These are phyloP conservation scores for Campoletis sonorensis DNA, from an alignment of 1,140 invertebrate genomes.

Conservation along the genomic window DNA sequence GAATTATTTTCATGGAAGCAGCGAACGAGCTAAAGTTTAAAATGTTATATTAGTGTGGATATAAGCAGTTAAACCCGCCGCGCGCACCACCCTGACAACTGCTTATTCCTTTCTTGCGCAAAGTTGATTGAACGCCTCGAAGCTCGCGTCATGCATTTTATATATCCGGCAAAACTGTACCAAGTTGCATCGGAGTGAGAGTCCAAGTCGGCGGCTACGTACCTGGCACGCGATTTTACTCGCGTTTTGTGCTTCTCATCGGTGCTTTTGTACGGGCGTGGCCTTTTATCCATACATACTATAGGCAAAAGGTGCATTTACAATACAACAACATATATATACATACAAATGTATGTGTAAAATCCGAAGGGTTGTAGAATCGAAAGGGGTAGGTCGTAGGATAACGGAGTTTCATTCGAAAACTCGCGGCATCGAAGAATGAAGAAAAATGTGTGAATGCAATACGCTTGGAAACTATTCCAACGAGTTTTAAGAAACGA, in stretches of 20 bases:
- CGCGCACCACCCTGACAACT: neutral
- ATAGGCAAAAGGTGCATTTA: slow-evolving; percentile 12
- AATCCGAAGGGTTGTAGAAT: neutral
- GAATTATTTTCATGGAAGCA: neutral
- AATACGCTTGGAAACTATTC: neutral
- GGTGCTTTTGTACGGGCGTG: neutral
- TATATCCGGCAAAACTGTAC: slow-evolving; percentile 29
- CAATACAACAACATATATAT: neutral
- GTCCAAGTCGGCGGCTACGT: slow-evolving; percentile 20
- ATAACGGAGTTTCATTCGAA: neutral
- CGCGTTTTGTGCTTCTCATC: slow-evolving; percentile 14
- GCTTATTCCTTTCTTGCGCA: slow-evolving; percentile 11
- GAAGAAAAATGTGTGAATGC: neutral
- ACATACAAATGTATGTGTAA: neutral
- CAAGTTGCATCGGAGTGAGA: slow-evolving; percentile 28
- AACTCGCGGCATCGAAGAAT: neutral
- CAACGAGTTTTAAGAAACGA: neutral
- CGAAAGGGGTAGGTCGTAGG: neutral
- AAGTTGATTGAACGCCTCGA: slow-evolving; percentile 34
- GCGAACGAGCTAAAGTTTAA: too few relatives aligned
- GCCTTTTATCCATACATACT: slow-evolving; percentile 32
- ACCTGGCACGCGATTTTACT: slow-evolving; percentile 44
- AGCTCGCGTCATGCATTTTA: slow-evolving; percentile 35
- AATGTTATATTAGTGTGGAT: neutral
- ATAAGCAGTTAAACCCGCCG: neutral